Conservation (phyloP, 2,113 vertebrate species). For the Lophura nycthemera region DNA sequence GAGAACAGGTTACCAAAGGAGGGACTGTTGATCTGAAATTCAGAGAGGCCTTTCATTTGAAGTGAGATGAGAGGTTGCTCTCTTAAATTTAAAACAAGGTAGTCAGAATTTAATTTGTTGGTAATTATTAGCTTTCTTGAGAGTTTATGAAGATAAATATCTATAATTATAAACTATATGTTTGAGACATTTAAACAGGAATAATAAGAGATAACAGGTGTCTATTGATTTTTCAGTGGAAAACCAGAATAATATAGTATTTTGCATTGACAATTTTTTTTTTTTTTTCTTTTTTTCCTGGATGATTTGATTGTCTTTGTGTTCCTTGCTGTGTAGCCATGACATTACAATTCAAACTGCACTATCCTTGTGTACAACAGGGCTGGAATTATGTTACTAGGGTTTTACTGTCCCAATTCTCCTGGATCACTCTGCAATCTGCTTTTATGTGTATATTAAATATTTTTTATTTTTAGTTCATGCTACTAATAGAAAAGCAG, state of each 20-base stretch:
- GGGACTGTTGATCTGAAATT: not conserved
- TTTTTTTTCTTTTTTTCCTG: not conserved
- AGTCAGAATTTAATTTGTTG: not conserved
- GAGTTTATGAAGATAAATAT: not conserved
- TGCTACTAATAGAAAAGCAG: not conserved
- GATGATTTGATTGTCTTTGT: not conserved
- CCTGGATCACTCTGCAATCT: not conserved
- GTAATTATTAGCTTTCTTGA: not conserved
- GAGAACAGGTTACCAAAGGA: not conserved
- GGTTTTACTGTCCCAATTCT: not conserved
- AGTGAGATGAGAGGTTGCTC: not conserved
- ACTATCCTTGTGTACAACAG: not conserved
- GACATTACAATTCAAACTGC: not conserved
- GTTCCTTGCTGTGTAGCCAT: not conserved
- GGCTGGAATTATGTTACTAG: accelerated
- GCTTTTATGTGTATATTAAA: not conserved
- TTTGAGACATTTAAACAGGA: not conserved
- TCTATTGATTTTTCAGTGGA: not conserved
- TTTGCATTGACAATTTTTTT: not conserved
- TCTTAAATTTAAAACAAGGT: not conserved
- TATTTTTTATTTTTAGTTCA: not conserved
- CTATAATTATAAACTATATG: not conserved
- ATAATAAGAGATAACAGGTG: not conserved
- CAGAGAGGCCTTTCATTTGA: accelerated
- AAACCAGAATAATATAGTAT: not conserved